Evolutionary conservation across 2,113 vertebrate species (phyloP).

Genomic region (Podilymbus podiceps): DNA sequence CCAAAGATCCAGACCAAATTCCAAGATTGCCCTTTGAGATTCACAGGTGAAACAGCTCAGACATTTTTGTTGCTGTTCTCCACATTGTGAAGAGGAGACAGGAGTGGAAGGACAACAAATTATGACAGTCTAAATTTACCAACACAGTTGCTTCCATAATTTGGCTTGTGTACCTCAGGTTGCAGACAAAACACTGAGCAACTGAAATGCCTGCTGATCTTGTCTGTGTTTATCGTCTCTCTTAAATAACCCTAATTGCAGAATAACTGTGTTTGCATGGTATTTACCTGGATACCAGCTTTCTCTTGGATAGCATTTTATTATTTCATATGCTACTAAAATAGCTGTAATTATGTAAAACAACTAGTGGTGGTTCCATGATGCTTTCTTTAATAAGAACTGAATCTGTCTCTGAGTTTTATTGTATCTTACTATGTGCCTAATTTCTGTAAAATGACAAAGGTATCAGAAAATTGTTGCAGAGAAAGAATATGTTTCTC

Average conservation of each 20-base stretch:
- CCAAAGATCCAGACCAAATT: neutral
- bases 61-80: neutral
- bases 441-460: neutral
- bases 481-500: neutral
- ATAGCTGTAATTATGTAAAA: neutral
- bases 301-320: neutral
- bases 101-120: neutral
- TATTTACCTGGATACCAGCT: neutral
- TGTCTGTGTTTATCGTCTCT: neutral
- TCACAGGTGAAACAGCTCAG: neutral
- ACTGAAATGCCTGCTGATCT: neutral
- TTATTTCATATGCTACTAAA: neutral
- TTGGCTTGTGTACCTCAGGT: neutral
- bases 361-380: neutral
- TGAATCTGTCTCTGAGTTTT: neutral
- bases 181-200: neutral
- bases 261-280: neutral
- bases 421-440: neutral
- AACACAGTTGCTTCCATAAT: neutral
- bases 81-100: neutral
- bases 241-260: neutral
- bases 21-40: neutral
- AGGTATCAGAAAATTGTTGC: neutral
- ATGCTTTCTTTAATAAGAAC: neutral
- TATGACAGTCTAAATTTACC: neutral